Conservation (phyloP, 2,797 vertebrate genomes). For the Phoebastria nigripes region DNA sequence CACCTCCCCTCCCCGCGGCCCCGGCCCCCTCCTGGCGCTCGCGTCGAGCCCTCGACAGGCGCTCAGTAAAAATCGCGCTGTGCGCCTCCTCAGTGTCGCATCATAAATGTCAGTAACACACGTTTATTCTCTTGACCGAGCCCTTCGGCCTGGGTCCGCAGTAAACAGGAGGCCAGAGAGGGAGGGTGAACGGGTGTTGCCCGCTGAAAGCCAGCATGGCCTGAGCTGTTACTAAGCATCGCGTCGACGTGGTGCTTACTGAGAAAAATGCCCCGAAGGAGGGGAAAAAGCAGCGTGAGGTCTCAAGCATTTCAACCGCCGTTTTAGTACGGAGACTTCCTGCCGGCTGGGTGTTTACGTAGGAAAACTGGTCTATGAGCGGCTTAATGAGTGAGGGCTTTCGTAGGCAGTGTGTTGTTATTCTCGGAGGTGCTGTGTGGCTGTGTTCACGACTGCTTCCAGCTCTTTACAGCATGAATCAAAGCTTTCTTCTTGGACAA, state of each 20-base stretch:
- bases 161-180: accelerated
- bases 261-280: neutral
- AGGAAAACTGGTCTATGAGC: neutral
- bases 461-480: accelerated
- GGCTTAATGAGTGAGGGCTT: neutral
- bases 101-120: accelerated
- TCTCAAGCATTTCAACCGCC: neutral
- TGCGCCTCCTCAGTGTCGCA: accelerated
- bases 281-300: neutral
- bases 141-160: neutral
- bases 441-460: neutral
- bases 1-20: neutral
- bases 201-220: neutral
- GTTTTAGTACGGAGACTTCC: neutral
- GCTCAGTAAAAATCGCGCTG: accelerated
- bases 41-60: neutral
- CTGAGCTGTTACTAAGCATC: neutral
- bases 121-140: accelerated
- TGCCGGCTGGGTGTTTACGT: neutral
- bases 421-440: neutral
- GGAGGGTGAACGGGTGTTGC: neutral
- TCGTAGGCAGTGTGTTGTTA: accelerated
- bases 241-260: neutral
- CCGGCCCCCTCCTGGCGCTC: neutral
- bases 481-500: neutral